Evolutionary conservation across 2,797 vertebrate species (phyloP), one percentile per base, ranked within the genome.

Genomic region (Amblyraja radiata): DNA sequence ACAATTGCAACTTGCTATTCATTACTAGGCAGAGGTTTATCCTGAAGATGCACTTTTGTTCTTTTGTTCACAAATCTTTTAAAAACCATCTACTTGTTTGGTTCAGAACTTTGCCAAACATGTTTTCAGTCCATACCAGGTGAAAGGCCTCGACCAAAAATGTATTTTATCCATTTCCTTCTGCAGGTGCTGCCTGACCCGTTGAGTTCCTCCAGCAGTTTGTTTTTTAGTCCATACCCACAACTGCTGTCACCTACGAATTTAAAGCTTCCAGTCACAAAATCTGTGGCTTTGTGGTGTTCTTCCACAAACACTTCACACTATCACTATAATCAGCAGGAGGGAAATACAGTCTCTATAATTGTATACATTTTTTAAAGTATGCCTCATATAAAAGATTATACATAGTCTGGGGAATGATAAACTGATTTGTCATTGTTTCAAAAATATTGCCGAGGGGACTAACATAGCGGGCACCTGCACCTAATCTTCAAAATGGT

Each of bases 401-500:
- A 92, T 54, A 58, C 18, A 39, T 92, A 23, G n/a, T 76, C 46
- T 92, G 36, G 21, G 10, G 13, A 92, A 92, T 92, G 36, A 90
- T 58, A 90, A 23, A 32, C 68, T 54, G 71, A 73, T 91, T 74
- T 74, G 65, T 91, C 90, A 91, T 92, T 54, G 90, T 74, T 74
- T 36, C 39, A 58, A 74, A 74, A 92, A 58, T 28, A 58, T n/a
- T 46, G 25, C 71, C 23, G 16, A 54, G 11, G 23, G 46, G 39
- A 73, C 46, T 10, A 73, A 39, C 39, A 46, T 13, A 23, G 0
- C 54, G 25, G 39, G 39, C 73, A 54, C 54, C n/a, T 92, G 39
- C 1, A 21, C 16, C 90, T 9, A 23, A 74, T 32, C 23, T 36
- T 92, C 90, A 54, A 58, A 76, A 74, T 39, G 68, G 71, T 18